Evolutionary conservation across 2,797 vertebrate species (phyloP).

Genomic region (Champsocephalus gunnari): DNA sequence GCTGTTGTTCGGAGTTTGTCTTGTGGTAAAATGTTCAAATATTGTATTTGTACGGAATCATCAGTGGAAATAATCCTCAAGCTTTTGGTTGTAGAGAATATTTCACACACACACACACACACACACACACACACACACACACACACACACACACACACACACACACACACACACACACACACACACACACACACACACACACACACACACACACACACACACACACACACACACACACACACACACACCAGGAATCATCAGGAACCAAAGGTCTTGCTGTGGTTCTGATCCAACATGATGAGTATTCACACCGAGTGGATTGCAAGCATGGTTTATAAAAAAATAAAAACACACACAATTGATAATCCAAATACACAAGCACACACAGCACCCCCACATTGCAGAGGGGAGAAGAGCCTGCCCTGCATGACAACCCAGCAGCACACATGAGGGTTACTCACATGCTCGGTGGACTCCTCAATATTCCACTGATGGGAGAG

Average conservation of each 20-base stretch:
- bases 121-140: constrained; percentile 1
- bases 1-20: constrained; percentile 30
- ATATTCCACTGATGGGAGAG: constrained; percentile 93
- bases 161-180: constrained; percentile 6
- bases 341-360: constrained; percentile 39
- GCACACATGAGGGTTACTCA: constrained; percentile 94
- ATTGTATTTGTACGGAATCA: constrained; percentile 32
- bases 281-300: constrained; percentile 59
- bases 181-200: background rate
- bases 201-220: background rate
- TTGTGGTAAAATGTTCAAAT: constrained; percentile 37
- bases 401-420: constrained; percentile 64
- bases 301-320: constrained; percentile 55
- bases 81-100: constrained; percentile 38
- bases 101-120: background rate
- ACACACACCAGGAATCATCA: constrained; percentile 35
- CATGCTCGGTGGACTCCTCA: constrained; percentile 96
- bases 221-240: background rate
- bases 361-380: constrained; percentile 49
- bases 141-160: constrained; percentile 1
- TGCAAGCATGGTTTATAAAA: constrained; percentile 43
- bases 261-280: constrained; percentile 49
- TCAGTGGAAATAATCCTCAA: constrained; percentile 32
- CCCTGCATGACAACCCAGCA: constrained; percentile 79
- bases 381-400: constrained; percentile 65